Evolutionary conservation across 2,888 invertebrate genomes (phyloP).

Genomic region (Strigamia transsilvanica): DNA sequence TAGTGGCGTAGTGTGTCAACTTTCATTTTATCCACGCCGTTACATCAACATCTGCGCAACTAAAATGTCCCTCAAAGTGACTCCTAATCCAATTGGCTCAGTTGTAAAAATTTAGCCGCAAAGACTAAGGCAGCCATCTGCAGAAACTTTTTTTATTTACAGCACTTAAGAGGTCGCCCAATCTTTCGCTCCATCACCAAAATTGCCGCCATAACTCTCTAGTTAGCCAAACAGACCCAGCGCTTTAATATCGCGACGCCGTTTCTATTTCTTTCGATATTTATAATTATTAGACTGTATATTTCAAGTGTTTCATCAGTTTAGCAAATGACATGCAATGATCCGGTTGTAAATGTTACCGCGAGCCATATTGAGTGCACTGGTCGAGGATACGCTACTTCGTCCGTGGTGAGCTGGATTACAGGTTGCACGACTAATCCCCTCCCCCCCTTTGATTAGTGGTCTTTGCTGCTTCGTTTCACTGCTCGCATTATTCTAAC

Average conservation of each 20-base stretch:
- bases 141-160: constrained; percentile 51
- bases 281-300: constrained; percentile 22
- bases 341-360: constrained; percentile 48
- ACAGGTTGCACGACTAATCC: constrained; percentile 39
- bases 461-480: constrained; percentile 47
- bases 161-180: constrained; percentile 38
- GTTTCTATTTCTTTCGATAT: background rate
- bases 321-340: constrained; percentile 38
- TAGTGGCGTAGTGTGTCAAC: constrained; percentile 29
- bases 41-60: constrained; percentile 46
- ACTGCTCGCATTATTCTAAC: constrained; percentile 43
- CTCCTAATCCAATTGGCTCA: constrained; percentile 20
- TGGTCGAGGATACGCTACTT: constrained; percentile 16
- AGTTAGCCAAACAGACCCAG: background rate
- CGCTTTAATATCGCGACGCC: background rate
- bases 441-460: constrained; percentile 44
- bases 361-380: constrained; percentile 18
- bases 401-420: constrained; percentile 41
- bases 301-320: constrained; percentile 32
- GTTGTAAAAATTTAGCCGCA: constrained; percentile 28
- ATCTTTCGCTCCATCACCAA: background rate
- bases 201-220: background rate
- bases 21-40: constrained; percentile 49
- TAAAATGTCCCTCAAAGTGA: constrained; percentile 42
- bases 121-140: constrained; percentile 55